Base-by-base conservation (phyloP, 2,797 vertebrate genomes). In the Bradypodion pumilum region DNA sequence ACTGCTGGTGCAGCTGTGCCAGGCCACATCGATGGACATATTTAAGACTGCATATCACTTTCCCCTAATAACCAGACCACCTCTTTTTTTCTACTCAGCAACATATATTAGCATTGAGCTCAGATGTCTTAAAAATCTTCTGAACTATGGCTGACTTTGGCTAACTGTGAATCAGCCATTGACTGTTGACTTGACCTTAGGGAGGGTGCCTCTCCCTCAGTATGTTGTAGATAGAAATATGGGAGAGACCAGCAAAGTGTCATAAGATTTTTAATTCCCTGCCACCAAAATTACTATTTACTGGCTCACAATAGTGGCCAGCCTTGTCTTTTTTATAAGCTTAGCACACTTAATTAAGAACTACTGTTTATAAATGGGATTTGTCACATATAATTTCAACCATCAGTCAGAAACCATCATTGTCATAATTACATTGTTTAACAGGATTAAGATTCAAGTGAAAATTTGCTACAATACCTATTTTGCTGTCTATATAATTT, bases 361-460 rank as follows among this genome's bases (percentile, higher is more conserved):
- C 62, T 73, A 70, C 19, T 81, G 73, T 69, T n/a, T 81, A 76
- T 63, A 81, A 77, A 85, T 81, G 32, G 42, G 84, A 85, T 85
- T 85, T 81, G 52, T 63, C 44, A 32, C 73, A 49, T 69, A 49
- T 70, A 76, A 85, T 85, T 76, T 62, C 44, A 77, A 63, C 25
- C 32, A 77, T 85, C 79, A 85, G 40, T 77, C 62, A 80, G 63
- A 68, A 85, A 80, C 62, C 80, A 40, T 5, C 40, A 40, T 32
- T 77, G 79, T 68, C 73, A 77, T 85, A 81, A 85, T 76, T 76
- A 70, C 16, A 23, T 70, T 85, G 35, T 77, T 85, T 77, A 85
- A 81, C 65, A 76, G 84, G 84, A 85, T 85, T 85, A 85, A 66
- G 73, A 81, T 76, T 81, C 49, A 70, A 81, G 73, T 77, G 32